phyloP scores from a whole-genome alignment of 2,797 vertebrate species.

The Hippopotamyrus pictus region DNA sequence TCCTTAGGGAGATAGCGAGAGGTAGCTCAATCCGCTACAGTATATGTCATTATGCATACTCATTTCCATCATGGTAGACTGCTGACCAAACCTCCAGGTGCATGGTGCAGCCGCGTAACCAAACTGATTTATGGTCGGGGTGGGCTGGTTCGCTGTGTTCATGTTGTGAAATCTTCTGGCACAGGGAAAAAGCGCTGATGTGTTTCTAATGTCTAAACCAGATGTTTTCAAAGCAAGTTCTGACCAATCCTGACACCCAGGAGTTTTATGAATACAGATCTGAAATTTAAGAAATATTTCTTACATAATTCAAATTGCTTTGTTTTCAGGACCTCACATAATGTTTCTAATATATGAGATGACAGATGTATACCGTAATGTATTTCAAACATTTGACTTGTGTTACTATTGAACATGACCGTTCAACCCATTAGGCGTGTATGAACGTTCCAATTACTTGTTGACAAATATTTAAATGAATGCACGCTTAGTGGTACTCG shows the following conservation, averaged over 20 bases:
- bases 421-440: background rate
- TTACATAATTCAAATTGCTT: background rate
- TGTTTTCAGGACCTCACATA: background rate
- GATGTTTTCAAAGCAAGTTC: background rate
- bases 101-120: background rate
- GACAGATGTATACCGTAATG: background rate
- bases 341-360: background rate
- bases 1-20: background rate
- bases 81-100: background rate
- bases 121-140: background rate
- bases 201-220: background rate
- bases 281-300: background rate
- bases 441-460: background rate
- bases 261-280: background rate
- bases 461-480: background rate
- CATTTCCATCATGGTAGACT: background rate
- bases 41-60: background rate
- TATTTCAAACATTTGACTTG: background rate
- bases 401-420: background rate
- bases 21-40: background rate
- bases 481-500: background rate
- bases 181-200: background rate
- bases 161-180: constrained; percentile 3
- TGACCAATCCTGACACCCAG: background rate
- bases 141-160: background rate